Evolutionary conservation across 2,888 invertebrate genomes (phyloP), one percentile per base, ranked within the genome.

Genomic region (Cheilosia pagana): DNA sequence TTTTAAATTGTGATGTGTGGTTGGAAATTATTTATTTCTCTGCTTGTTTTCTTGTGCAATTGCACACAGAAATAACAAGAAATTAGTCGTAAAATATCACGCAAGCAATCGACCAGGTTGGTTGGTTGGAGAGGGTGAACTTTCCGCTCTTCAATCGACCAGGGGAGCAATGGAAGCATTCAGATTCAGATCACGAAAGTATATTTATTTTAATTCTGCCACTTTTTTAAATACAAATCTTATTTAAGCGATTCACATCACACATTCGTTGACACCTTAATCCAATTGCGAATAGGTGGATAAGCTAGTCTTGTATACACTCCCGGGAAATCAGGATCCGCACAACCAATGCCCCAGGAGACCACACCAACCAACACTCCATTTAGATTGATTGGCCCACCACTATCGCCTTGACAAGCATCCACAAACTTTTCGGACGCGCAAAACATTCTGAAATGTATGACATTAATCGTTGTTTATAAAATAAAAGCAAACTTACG

Each of bases 301-400:
- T 90, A 88, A 0, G 90, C 74, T 0, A 91, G 70, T 2, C 90
- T 89, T 0, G 91, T 89, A 63, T 91, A 91, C 16, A 91, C 90
- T 5, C 91, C 91, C 0, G 91, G 91, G 82, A 89, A 91, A 63
- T 88, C 88, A 1, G 91, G 91, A 89, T 91, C 90, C 60, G 91
- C 91, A 65, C 91, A 91, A 3, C 91, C 90, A 10, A 91, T 90
- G 23, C 91, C 91, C 91, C 91, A 91, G 16, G 91, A 91, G 1
- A 91, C 91, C 8, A 91, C 87, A 5, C 91, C 91, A 68, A 91
- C 89, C 0, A 91, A 87, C 4, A 85, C 87, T n/a, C 88, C 89
- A 55, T 90, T 85, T 0, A 87, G 72, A 45, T 87, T 89, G 23
- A 91, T 88, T 25, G 91, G 91, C 6, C 91, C 91, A 35, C 91